Conservation (phyloP, 2,113 vertebrate species). For the Aptenodytes forsteri region DNA sequence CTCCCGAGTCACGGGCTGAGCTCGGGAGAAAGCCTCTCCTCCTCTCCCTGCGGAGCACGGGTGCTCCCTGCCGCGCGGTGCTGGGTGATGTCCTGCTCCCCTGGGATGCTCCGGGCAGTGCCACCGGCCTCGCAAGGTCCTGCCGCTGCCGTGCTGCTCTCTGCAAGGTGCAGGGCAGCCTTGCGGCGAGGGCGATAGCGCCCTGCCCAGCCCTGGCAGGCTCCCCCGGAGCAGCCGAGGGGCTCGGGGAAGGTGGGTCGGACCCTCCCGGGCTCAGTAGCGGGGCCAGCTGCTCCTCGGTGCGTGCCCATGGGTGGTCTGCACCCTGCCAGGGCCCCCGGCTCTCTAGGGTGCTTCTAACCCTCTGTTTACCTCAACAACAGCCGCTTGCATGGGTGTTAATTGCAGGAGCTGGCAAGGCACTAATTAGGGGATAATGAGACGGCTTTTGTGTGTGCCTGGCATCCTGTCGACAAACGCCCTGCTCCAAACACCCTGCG, state of each 20-base stretch:
- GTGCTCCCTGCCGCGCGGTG: background rate
- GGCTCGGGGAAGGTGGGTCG: background rate
- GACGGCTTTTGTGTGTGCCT: slow-evolving; percentile 72
- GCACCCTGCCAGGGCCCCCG: slow-evolving; percentile 15
- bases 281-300: background rate
- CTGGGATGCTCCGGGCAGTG: background rate
- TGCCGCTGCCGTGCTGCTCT: background rate
- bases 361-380: slow-evolving; percentile 72
- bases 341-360: slow-evolving; percentile 38
- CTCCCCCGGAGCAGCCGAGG: background rate
- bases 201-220: background rate
- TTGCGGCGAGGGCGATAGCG: fast-evolving
- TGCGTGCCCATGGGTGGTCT: background rate
- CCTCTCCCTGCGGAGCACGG: background rate
- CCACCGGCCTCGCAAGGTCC: background rate
- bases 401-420: slow-evolving; percentile 78
- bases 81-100: background rate
- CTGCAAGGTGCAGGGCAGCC: background rate
- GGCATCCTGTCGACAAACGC: slow-evolving; percentile 60
- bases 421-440: slow-evolving; percentile 81
- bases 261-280: background rate
- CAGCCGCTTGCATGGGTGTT: slow-evolving; percentile 74
- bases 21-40: background rate
- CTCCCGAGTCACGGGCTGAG: background rate
- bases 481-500: slow-evolving; percentile 15